These are phyloP conservation scores for Halichoerus grypus DNA, from an alignment of 2,113 vertebrate species.

Conservation along the genomic window DNA sequence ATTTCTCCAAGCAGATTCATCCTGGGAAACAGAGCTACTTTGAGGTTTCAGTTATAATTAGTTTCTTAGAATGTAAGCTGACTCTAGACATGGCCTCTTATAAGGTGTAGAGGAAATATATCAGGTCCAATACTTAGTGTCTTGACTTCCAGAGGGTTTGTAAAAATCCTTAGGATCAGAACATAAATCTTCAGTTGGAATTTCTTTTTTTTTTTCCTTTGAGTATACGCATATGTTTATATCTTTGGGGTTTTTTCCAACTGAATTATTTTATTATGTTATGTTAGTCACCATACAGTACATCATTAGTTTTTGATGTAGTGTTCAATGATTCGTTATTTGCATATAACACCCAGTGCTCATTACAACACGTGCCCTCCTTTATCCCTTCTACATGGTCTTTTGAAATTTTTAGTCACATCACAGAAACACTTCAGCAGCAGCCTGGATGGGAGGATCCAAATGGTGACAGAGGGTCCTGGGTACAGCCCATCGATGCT, in stretches of 20 bases:
- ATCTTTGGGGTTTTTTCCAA: no score
- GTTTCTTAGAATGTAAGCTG: constrained; percentile 59
- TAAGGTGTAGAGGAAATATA: neutral
- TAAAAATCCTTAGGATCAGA: constrained; percentile 38
- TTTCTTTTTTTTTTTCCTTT: neutral
- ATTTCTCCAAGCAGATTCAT: constrained; percentile 58
- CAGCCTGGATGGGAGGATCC: constrained; percentile 90
- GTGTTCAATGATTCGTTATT: no score
- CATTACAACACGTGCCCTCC: neutral
- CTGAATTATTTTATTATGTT: no score
- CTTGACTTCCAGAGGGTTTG: constrained; percentile 11
- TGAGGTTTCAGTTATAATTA: constrained; percentile 52
- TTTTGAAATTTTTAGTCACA: constrained; percentile 86
- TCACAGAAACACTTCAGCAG: constrained; percentile 89
- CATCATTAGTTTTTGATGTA: no score
- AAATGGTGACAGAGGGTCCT: constrained; percentile 74
- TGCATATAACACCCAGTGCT: no score
- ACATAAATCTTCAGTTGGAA: constrained; percentile 15
- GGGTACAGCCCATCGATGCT: constrained; percentile 80
- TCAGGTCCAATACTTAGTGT: neutral
- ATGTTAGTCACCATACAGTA: no score
- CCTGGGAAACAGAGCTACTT: constrained; percentile 21
- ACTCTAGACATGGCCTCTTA: constrained; percentile 25
- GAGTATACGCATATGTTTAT: no score
- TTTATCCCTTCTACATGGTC: constrained; percentile 30